Percentiles rank a stretch among this genome's conserved stretches.
Evolutionary conservation across 2,113 vertebrate species (phyloP).

Genomic region (Vulpes vulpes): DNA sequence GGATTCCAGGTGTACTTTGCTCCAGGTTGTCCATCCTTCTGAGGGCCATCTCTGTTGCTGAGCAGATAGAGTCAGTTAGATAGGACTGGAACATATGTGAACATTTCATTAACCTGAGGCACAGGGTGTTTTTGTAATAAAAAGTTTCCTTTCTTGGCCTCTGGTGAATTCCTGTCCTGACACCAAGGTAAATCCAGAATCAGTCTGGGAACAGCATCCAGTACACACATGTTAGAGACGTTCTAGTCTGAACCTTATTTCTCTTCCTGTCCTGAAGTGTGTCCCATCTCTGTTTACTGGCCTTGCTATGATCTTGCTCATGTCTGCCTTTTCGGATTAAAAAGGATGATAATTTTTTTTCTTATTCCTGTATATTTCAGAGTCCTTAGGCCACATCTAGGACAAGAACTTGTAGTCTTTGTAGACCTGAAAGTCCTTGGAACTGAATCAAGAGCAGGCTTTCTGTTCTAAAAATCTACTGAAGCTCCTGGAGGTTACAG

Average conservation of each 20-base stretch:
- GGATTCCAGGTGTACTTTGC: not conserved
- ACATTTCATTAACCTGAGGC: not conserved
- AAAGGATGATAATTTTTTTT: not conserved
- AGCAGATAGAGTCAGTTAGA: not conserved
- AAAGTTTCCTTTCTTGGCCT: not conserved
- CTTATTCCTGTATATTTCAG: not conserved
- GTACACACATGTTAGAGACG: not conserved
- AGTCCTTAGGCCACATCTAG: not conserved
- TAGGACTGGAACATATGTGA: not conserved
- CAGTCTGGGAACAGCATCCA: not conserved
- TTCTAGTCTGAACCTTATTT: not conserved
- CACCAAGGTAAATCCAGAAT: not conserved
- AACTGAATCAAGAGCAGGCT: not conserved
- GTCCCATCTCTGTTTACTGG: not conserved
- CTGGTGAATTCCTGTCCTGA: not conserved
- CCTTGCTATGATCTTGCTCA: not conserved
- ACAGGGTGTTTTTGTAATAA: not conserved
- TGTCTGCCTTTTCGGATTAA: not conserved
- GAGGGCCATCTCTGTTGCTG: not conserved
- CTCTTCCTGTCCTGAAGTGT: not conserved
- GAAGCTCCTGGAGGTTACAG: not conserved
- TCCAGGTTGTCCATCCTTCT: fast-evolving
- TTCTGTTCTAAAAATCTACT: conserved; percentile 19
- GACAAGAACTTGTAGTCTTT: not conserved
- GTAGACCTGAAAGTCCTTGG: not conserved